A percentile compares a stretch with the other conserved stretches of the same genome.
Conservation (phyloP, 2,113 vertebrate species). For the Apeltes quadracus region DNA sequence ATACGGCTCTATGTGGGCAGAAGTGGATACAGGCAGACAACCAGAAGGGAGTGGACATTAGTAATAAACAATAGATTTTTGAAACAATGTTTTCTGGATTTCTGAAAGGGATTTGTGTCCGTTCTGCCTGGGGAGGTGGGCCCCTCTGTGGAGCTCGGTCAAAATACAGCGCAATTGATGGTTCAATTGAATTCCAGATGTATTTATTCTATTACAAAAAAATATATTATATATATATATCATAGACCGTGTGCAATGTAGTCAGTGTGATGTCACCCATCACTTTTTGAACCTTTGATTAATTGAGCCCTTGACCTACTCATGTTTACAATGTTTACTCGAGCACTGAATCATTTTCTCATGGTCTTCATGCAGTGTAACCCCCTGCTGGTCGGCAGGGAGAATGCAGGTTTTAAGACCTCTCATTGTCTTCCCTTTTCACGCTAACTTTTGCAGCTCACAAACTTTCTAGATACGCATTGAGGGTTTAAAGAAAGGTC, state of each 20-base stretch:
- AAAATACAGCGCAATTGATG: too few species aligned
- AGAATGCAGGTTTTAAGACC: background rate
- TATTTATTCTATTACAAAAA: too few species aligned
- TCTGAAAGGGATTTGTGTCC: background rate
- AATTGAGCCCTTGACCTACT: background rate
- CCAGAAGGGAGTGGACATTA: background rate
- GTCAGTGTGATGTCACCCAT: background rate
- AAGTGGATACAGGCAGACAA: conserved; percentile 3
- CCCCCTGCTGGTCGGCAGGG: background rate
- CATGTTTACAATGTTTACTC: background rate
- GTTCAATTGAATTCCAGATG: too few species aligned
- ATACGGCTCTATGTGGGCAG: conserved; percentile 7
- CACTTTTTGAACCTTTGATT: background rate
- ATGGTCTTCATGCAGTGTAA: too few species aligned
- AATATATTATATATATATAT: too few species aligned
- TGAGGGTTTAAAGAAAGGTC: background rate
- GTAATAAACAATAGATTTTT: too few species aligned
- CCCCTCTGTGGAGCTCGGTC: too few species aligned
- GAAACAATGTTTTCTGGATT: background rate
- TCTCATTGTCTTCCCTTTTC: background rate
- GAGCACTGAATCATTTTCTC: background rate
- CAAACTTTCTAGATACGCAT: background rate
- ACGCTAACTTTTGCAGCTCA: background rate
- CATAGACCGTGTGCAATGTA: background rate
- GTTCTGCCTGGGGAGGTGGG: too few species aligned